These are phyloP conservation scores for Cygnus atratus DNA, from an alignment of 2,113 vertebrate species.

Conservation along the genomic window DNA sequence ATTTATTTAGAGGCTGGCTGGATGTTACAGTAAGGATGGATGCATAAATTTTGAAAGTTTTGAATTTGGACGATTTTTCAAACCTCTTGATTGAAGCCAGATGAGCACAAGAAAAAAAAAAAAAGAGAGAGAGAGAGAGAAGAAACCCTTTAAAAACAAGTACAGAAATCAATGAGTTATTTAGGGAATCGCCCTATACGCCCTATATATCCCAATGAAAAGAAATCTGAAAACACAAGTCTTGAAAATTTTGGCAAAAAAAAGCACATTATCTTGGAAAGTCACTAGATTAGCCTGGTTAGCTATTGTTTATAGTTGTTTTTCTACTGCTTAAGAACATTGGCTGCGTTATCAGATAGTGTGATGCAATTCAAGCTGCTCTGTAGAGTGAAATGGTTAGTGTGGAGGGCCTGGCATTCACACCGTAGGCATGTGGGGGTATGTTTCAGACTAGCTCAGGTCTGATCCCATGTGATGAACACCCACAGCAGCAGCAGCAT, in stretches of 20 bases:
- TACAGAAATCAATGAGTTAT: background rate
- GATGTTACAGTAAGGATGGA: background rate
- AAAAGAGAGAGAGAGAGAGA: background rate
- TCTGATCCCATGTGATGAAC: background rate
- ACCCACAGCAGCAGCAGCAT: background rate
- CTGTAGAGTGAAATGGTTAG: background rate
- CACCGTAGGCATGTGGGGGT: background rate
- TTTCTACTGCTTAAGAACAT: background rate
- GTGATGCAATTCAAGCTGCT: background rate
- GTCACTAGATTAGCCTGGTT: background rate
- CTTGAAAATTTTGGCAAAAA: background rate
- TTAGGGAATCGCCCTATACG: background rate
- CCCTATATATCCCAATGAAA: background rate
- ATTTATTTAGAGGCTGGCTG: background rate
- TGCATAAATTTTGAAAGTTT: background rate
- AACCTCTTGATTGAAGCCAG: background rate
- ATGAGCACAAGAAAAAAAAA: background rate
- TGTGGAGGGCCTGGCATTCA: fast-evolving
- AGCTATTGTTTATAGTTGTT: background rate
- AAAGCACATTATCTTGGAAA: background rate
- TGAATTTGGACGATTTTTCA: background rate
- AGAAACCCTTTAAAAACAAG: background rate
- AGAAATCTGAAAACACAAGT: background rate
- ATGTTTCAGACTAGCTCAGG: background rate
- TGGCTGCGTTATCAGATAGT: background rate